phyloP scores from a whole-genome alignment of 1,140 invertebrate species.

The Pogonognathellus flavescens region DNA sequence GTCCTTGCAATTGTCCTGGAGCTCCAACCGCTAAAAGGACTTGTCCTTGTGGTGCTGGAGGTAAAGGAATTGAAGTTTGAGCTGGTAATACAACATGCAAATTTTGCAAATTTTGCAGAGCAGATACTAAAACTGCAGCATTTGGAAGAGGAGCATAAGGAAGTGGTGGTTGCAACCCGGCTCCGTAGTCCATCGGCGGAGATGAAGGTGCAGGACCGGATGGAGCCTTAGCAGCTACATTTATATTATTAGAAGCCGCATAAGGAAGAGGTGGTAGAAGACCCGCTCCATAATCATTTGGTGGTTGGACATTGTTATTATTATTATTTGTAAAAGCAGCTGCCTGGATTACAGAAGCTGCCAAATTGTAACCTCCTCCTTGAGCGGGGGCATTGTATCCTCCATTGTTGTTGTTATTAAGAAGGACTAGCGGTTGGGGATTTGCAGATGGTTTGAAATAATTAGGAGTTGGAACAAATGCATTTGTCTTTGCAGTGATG shows the following conservation, averaged over 20 bases:
- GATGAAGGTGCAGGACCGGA: neutral
- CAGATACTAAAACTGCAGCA: neutral
- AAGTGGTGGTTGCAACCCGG: neutral
- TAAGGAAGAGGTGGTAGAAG: neutral
- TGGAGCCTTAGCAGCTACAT: neutral
- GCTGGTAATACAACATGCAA: too few species aligned
- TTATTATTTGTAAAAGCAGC: constrained; percentile 19
- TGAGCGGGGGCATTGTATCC: neutral
- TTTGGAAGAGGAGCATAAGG: neutral
- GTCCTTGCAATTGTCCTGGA: too few species aligned
- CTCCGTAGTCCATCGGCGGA: constrained; percentile 1
- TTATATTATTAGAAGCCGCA: constrained; percentile 6
- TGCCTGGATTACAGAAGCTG: neutral
- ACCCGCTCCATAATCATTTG: constrained; percentile 21
- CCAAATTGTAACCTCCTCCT: neutral
- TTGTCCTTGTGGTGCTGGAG: too few species aligned
- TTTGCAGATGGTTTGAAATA: constrained; percentile 23
- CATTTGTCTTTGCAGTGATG: constrained; percentile 3
- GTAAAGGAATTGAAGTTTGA: too few species aligned
- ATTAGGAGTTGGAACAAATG: constrained; percentile 19
- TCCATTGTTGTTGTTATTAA: neutral
- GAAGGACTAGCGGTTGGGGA: neutral
- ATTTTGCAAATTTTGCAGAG: neutral
- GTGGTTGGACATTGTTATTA: neutral
- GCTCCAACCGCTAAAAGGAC: too few species aligned